phyloP scores from a whole-genome alignment of 23 tunicate genomes.

The Halocynthia roretzi region DNA sequence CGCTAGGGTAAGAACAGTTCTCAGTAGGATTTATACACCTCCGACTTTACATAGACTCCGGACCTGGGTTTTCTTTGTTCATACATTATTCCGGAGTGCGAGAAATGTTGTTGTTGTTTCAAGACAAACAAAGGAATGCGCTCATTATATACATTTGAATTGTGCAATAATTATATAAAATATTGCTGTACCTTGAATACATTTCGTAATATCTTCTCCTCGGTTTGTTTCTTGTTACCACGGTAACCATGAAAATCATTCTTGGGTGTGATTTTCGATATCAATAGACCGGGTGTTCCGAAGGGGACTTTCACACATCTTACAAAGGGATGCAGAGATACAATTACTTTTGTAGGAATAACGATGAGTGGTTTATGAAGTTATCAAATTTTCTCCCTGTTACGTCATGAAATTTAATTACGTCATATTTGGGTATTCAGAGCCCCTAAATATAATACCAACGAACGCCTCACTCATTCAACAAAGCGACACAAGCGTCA shows the following conservation, averaged over 20 bases:
- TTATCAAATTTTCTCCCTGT: background rate
- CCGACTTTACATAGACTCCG: too few species aligned
- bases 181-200: constrained; percentile 50
- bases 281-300: constrained; percentile 69
- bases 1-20: too few species aligned
- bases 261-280: constrained; percentile 41
- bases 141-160: too few species aligned
- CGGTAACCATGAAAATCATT: constrained; percentile 41
- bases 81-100: too few species aligned
- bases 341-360: background rate
- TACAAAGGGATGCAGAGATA: background rate
- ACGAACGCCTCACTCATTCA: too few species aligned
- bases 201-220: constrained; percentile 55
- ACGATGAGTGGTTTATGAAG: background rate
- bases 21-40: too few species aligned
- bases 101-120: too few species aligned
- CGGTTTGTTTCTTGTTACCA: constrained; percentile 70
- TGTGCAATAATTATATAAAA: too few species aligned
- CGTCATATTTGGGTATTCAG: background rate
- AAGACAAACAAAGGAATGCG: too few species aligned
- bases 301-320: constrained; percentile 35
- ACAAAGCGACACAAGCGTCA: too few species aligned
- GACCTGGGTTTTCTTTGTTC: too few species aligned
- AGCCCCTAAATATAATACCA: too few species aligned
- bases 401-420: background rate